Conservation (phyloP, 2,113 vertebrate genomes). For the Paracanthobrama guichenoti region DNA sequence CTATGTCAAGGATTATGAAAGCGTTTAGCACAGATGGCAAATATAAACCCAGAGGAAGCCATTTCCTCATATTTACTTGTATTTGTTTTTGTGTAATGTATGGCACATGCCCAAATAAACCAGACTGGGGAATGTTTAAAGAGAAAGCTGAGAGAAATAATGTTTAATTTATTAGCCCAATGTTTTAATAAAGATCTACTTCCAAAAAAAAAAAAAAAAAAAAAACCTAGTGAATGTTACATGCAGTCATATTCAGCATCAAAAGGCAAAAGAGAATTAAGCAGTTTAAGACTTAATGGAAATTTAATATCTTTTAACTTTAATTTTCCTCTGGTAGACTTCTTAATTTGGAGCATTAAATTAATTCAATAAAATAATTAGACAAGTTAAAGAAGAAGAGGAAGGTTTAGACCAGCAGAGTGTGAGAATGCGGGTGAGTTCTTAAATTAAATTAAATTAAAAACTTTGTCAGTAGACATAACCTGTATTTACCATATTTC, state of each 20-base stretch:
- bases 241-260: conserved; percentile 54
- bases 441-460: not conserved
- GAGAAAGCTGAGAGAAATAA: conserved; percentile 27
- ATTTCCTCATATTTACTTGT: conserved; percentile 15
- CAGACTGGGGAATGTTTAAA: conserved; percentile 42
- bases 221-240: conserved; percentile 39
- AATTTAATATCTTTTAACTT: conserved; percentile 69
- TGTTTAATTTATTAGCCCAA: conserved; percentile 59
- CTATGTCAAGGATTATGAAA: conserved; percentile 27
- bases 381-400: not conserved
- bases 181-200: conserved; percentile 58
- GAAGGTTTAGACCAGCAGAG: not conserved
- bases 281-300: conserved; percentile 67
- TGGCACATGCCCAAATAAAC: conserved; percentile 23
- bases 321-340: conserved; percentile 56
- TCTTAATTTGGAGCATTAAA: not conserved
- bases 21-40: conserved; percentile 7
- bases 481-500: no score
- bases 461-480: no score
- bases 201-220: conserved; percentile 10
- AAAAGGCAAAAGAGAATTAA: conserved; percentile 64
- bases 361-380: not conserved
- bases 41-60: not conserved
- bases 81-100: conserved; percentile 55
- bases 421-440: not conserved